Evolutionary conservation across 2,113 vertebrate species (phyloP), one percentile per base, ranked within the genome.

Genomic region (Tetraodon nigroviridis): DNA sequence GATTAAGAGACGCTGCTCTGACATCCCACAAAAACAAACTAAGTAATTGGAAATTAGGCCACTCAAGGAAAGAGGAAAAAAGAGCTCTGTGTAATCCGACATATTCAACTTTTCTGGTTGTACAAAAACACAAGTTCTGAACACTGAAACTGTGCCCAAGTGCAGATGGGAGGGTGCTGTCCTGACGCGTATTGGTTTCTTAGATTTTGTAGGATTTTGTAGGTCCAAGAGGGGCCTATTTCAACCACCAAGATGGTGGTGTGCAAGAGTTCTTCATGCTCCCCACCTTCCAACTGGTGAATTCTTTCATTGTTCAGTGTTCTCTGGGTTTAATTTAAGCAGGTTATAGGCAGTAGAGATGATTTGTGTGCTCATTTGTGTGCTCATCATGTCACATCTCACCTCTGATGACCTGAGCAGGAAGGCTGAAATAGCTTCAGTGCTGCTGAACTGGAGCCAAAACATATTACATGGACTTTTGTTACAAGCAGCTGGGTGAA

Each of bases 31-130:
- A 75, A 78, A 85, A 71, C 73, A 79, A 84, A 80, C 61, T 56
- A 64, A 50, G 69, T 84, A 78, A 78, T 76, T 76, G 70, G 71
- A 62, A 84, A 76, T 68, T 55, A 77, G 79, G 67, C 60, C 77
- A 79, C 64, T 75, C 77, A 79, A 71, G 64, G 79, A 85, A 72
- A 84, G 57, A 70, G 58, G 60, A 67, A 73, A 72, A 51, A 75
- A 86, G 69, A 40, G 72, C 47, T 77, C 78, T 58, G 63, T 4
- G 49, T 82, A 86, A 86, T 84, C 69, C 80, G 65, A 63, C 58
- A 63, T 79, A 83, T 81, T 72, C 51, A 37, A 37, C 11, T 37
- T 37, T 37, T 12, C 32, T 12, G 32, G 8, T 37, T 37, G 32
- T 37, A 37, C 11, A 37, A 37, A 37, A 37, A 12, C 32, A 37